Base-by-base conservation (phyloP, 2,797 vertebrate genomes). In the Vireo griseus region DNA sequence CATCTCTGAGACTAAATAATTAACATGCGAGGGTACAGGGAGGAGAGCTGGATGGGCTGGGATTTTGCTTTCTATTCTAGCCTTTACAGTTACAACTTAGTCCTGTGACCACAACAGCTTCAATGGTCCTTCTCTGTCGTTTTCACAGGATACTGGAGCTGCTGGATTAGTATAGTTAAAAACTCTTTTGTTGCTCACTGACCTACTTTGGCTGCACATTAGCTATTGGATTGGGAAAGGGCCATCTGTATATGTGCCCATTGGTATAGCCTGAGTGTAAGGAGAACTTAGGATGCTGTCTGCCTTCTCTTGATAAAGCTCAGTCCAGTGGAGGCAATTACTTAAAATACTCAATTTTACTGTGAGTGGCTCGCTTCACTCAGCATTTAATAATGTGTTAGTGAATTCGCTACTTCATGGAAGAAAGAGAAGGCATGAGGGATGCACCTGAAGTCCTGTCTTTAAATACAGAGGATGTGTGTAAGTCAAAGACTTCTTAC, bases 131-230 rank as follows among this genome's bases (percentile, higher is more conserved):
- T 55, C 52, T 52, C 25, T 65, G 13, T 51, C 10, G 1, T 65
- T 86, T 65, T 31, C 11, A 1, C 25, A 37, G 48, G 73, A 69
- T 66, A 8, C 48, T 42, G 66, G 55, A 65, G 73, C 58, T 52
- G 31, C 39, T 88, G 69, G 67, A 62, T 91, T 90, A 92, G 33
- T 59, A 4, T 29, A 62, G 54, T 90, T 96, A 69, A 59, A 87
- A 94, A 86, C 85, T 72, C 87, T 91, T 51, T 42, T 83, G 82
- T 88, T 91, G 54, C 74, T 87, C 29, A 11, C 37, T 94, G 75
- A 78, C 92, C 92, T 92, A 62, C 55, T 87, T 92, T 80, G 75
- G 37, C 65, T 75, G 51, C 31, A 9, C 0, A 0, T 71, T 88
- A 71, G 58, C 40, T 80, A 7, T 51, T 88, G 89, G 62, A 51